Percentiles rank a stretch among this genome's conserved stretches.
Conservation (phyloP, 2,113 vertebrate genomes). For the Ifrita kowaldi region DNA sequence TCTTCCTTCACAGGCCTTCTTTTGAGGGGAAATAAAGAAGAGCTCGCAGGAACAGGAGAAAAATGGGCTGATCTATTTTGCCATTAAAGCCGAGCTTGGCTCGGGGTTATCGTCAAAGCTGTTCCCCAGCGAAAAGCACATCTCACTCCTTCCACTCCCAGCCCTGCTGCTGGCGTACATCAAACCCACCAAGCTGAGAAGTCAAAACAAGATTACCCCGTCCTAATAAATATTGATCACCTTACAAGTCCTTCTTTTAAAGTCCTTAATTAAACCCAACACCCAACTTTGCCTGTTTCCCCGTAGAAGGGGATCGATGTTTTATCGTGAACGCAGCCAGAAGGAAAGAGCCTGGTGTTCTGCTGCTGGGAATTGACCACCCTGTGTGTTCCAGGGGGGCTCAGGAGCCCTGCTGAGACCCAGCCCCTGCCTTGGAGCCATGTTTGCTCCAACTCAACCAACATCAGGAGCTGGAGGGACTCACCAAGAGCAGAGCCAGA, state of each 20-base stretch:
- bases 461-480: neutral
- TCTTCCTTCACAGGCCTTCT: neutral
- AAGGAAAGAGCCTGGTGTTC: neutral
- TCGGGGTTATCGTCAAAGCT: neutral
- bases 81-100: neutral
- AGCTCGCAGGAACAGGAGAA: neutral
- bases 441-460: neutral
- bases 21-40: neutral
- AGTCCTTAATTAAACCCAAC: conserved; percentile 31
- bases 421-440: neutral
- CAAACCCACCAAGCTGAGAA: neutral
- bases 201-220: neutral
- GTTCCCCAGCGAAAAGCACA: neutral
- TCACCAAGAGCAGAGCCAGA: neutral
- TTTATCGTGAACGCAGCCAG: neutral
- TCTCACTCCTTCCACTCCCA: neutral
- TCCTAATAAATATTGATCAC: conserved; percentile 21
- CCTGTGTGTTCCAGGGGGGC: neutral
- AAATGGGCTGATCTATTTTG: conserved; percentile 4
- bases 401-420: neutral
- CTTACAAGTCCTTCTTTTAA: neutral
- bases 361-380: fast-evolving
- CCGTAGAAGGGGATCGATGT: neutral
- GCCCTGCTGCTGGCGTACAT: neutral
- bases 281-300: neutral